Base-by-base conservation (phyloP, 2,113 vertebrate species). In the Verasper variegatus region DNA sequence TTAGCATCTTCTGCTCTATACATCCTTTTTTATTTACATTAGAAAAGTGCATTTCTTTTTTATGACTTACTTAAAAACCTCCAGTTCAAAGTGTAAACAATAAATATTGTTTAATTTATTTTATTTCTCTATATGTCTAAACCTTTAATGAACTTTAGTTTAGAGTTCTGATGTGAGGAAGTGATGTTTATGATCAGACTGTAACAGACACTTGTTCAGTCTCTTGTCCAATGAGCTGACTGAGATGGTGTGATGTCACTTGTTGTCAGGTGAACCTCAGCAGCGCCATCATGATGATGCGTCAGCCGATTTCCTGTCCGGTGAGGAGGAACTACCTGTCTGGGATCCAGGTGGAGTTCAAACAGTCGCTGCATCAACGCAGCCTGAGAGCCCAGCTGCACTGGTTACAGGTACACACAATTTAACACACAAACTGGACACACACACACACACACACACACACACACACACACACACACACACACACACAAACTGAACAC, bases 291-390 rank as follows among this genome's bases (percentile, higher is more conserved):
- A 98, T 98, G 98, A 92, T 94, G 89, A 99, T 98, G 96, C 96
- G 95, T 10, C 92, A 95, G 45, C 98, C 98, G 0, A 58, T 91
- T 45, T 75, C 71, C 8, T 97, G 96, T 86, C 88, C 12, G 3
- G 96, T 99, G 66, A 95, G 96, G 56, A 95, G 98, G 62, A 97
- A 95, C 91, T 99, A 97, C 83, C 91, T 98, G 71, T 95, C 98
- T 5, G 98, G 97, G 67, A 98, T 99, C 86, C 94, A 96, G 23
- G 86, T 99, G 78, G 97, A 99, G 86, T 96, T 97, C 83, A 99
- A 98, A 27, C 97, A 97, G 76, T 99, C 98, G 0, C 92, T 83
- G 75, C 97, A 99, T 83, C 98, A 99, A 55, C 95, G 96, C 71
- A 96, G 98, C 86, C 87, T 99, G 76, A 90, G 98, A 59, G 98